Evolutionary conservation across 2,113 vertebrate species (phyloP), one percentile per base, ranked within the genome.

Genomic region (Coptodon rendalli): DNA sequence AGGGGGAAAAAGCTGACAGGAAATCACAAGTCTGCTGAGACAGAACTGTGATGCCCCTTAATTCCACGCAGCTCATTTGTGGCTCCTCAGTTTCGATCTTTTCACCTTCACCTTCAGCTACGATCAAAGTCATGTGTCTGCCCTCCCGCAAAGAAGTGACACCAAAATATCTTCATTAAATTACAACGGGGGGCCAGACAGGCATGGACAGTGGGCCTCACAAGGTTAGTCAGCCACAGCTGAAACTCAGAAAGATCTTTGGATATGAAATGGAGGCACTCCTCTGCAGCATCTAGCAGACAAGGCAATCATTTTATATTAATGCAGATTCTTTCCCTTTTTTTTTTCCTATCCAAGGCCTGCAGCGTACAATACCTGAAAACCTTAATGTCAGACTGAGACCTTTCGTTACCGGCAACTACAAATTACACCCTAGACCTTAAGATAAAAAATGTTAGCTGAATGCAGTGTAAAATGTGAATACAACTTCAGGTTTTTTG

Each of bases 1-100:
- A 61, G 59, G 22, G 14, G 53, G 80, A 54, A 91, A 81, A 81
- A 54, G 9, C 36, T 36, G 88, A 87, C 66, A 87, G 86, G 87
- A 92, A 93, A 91, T 92, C 91, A 89, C 81, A 87, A 89, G 93
- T 89, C 87, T 88, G 83, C 85, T 59, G 91, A 91, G 94, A 93
- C 87, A 92, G 92, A 93, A 93, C 87, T 84, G 66, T 24, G 54
- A 91, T 80, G 88, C 57, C 66, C 91, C 81, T 82, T 94, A 80
- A 87, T 87, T 80, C 80, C 57, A 22, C 22, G 2, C 71, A 94
- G 68, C 86, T 94, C 81, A 88, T 95, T 90, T 90, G 89, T 68
- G 43, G 76, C 90, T 83, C 87, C 48, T 85, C 89, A 79, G 78
- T 84, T 76, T 86, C 38, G 9, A 83, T 83, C 79, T 57, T 89